A percentile compares a stretch with the other conserved stretches of the same genome.
These are phyloP conservation scores for Tragelaphus oryx DNA, from an alignment of 2,797 vertebrate genomes.

Conservation along the genomic window DNA sequence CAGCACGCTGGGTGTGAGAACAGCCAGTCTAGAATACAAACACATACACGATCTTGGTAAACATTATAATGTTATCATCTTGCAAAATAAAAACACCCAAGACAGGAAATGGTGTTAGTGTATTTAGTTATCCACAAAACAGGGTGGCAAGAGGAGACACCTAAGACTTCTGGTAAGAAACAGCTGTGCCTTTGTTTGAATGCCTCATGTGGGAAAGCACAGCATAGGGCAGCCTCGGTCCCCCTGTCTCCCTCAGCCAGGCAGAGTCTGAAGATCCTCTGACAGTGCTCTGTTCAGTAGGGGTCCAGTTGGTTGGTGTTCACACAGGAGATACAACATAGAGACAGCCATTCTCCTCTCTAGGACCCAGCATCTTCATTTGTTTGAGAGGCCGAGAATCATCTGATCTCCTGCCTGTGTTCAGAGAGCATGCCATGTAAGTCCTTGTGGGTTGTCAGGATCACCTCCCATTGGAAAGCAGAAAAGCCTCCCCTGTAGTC, in stretches of 20 bases:
- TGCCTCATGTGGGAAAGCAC: background rate
- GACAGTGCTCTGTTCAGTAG: rapidly evolving
- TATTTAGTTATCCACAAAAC: background rate
- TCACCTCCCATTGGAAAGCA: background rate
- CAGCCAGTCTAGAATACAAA: background rate
- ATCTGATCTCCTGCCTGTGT: background rate
- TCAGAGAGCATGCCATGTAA: background rate
- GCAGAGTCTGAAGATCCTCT: background rate
- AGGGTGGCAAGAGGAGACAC: background rate
- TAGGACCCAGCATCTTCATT: background rate
- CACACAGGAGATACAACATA: background rate
- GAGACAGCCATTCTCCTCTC: background rate
- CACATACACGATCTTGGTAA: background rate
- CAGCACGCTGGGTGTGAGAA: background rate
- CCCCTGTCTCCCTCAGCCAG: background rate
- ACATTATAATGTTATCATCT: background rate
- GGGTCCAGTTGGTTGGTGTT: background rate
- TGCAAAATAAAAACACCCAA: background rate
- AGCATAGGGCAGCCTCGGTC: background rate
- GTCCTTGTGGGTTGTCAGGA: background rate
- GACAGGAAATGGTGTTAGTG: background rate
- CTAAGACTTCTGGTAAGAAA: background rate
- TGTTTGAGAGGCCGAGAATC: background rate
- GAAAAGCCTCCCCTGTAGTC: background rate
- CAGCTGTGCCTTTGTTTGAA: background rate